phyloP scores from a whole-genome alignment of 2,888 invertebrate species.

The Ichneumon xanthorius region DNA sequence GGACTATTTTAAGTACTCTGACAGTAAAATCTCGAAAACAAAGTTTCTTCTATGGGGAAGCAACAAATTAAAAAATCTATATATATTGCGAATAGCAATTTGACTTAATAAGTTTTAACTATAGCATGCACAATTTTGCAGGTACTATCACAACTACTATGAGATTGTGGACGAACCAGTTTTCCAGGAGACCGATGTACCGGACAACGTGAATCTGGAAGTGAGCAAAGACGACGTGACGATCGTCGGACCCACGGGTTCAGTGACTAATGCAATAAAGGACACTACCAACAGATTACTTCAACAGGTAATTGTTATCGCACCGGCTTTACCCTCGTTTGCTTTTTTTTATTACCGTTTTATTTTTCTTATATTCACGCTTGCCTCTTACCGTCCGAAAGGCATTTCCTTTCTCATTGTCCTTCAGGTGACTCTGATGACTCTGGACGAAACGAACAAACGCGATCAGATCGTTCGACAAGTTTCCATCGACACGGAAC shows the following conservation, averaged over 20 bases:
- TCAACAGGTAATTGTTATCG: constrained; percentile 76
- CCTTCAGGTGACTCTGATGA: constrained; percentile 80
- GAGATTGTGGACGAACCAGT: constrained; percentile 87
- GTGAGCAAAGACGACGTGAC: constrained; percentile 61
- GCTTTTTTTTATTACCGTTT: constrained; percentile 30
- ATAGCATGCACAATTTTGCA: constrained; percentile 77
- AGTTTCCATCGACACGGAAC: constrained; percentile 20
- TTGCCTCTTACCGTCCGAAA: constrained; percentile 63
- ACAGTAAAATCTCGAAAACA: too few relatives aligned
- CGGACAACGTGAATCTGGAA: constrained; percentile 70
- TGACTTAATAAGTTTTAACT: neutral
- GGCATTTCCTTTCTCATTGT: constrained; percentile 61
- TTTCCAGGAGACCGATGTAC: constrained; percentile 57
- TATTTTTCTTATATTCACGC: constrained; percentile 51
- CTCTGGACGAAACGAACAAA: constrained; percentile 79
- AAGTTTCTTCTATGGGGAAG: too few relatives aligned
- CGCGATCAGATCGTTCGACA: constrained; percentile 59
- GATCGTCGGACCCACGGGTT: constrained; percentile 63
- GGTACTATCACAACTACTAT: constrained; percentile 90
- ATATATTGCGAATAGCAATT: neutral
- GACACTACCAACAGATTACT: constrained; percentile 79
- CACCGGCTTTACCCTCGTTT: constrained; percentile 6
- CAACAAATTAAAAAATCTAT: neutral
- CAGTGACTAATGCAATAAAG: constrained; percentile 73
- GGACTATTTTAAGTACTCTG: too few relatives aligned